Evolutionary conservation across 2,888 invertebrate genomes (phyloP), one percentile per base, ranked within the genome.

Genomic region (Zygothrica quintamaculata): DNA sequence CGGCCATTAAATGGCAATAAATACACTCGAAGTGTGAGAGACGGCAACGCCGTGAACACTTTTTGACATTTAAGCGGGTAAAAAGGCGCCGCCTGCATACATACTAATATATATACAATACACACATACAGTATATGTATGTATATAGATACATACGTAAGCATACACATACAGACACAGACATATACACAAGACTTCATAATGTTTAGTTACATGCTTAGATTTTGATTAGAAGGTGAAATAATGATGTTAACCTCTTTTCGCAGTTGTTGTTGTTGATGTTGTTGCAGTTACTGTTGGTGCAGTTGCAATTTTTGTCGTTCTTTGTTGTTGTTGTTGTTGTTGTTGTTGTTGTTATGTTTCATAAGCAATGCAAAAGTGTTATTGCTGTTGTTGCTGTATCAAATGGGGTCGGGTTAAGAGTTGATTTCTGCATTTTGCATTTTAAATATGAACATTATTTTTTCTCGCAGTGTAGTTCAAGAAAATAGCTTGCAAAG

Each of bases 181-280:
- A 46, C n/a, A 12, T 22, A 50, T 65, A 47, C 71, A 66, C 56
- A 66, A 52, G 64, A 59, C 51, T 65, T 48, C 46, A 72, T 65
- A 79, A 74, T 80, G 71, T 69, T 66, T 53, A 59, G 64, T 64
- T 68, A 71, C 71, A 67, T 57, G 81, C 56, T 50, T 65, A 68
- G 79, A 85, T 82, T 82, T 77, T 82, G 82, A 82, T 82, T 82
- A 87, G 82, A 82, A 84, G 87, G 85, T 87, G 85, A 85, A 85
- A 85, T 85, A 85, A 85, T 85, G 87, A 87, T 85, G 87, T 85
- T 87, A 85, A 85, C 87, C 85, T 78, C 85, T 73, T 67, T 61
- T 53, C 18, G 39, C 18, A 7, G 39, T 16, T n/a, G 39, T 26
- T 53, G 53, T 33, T 46, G 29, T 18, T 36, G 15, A 25, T 40